Base-by-base conservation (phyloP, 2,888 invertebrate species). In the Sialis lutaria region DNA sequence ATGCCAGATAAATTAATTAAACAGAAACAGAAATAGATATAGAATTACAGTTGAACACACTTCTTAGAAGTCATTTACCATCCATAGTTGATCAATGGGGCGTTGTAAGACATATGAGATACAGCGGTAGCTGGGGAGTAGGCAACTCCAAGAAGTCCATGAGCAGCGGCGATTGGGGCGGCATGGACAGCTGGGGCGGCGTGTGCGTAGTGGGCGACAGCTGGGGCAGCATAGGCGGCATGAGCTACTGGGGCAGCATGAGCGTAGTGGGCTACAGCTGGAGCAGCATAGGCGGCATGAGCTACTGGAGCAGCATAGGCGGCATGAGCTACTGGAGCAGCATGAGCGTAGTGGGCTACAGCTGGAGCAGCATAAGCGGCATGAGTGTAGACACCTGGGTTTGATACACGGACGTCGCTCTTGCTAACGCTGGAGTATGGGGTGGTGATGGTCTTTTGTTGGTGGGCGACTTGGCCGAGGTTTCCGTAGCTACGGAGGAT, bases 401-500 rank as follows among this genome's bases (percentile, higher is more conserved):
- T 81, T 64, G 75, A 77, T 22, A 81, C 75, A n/a, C 81, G 74
- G 33, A 80, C 74, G 57, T 81, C 79, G 30, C 77, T 67, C 58
- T 81, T 81, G 57, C 77, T 75, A 41, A 78, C 78, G 58, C 77
- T 79, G 44, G 79, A 80, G 69, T 74, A 82, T 6, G 82, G 81
- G 3, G 82, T 82, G 61, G 79, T 77, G 55, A 82, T 73, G 50
- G 77, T 73, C 61, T 81, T 82, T 12, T 75, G 70, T 64, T 77
- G 77, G 43, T 79, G 78, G 10, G 82, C 79, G 49, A 78, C 69
- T 69, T 75, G 75, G 51, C 79, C 80, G 52, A 82, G 66, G 60
- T 82, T 82, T 53, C 77, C 82, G 50, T 70, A 75, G 42, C 73
- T 71, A 51, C 78, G 68, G 53, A 75, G 61, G 54, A 73, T 76